Evolutionary conservation across 2,113 vertebrate species (phyloP).

Genomic region (Chitala chitala): DNA sequence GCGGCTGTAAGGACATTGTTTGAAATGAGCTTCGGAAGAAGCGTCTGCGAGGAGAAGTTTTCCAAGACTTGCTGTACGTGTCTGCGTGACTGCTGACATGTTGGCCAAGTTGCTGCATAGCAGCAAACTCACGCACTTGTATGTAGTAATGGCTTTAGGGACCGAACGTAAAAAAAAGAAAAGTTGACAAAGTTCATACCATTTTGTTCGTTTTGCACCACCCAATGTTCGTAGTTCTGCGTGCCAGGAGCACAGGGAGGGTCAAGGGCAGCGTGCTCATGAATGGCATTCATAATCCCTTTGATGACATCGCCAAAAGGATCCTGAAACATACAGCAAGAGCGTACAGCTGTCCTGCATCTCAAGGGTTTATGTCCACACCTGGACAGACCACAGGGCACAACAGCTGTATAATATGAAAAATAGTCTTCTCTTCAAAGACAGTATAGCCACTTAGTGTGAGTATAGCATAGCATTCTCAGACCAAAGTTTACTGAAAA

Average conservation of each 20-base stretch:
- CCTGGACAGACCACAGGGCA: background rate
- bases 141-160: no score
- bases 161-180: no score
- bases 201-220: conserved; percentile 72
- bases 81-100: no score
- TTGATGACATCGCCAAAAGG: conserved; percentile 82
- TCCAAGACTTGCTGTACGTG: background rate
- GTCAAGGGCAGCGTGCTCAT: conserved; percentile 65
- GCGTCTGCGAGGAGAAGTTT: background rate
- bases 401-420: no score
- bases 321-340: conserved; percentile 67
- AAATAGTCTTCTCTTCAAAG: no score
- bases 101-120: no score
- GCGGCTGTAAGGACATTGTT: conserved; percentile 63
- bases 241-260: conserved; percentile 76
- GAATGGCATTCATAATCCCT: conserved; percentile 81
- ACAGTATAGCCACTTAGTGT: no score
- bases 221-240: conserved; percentile 90
- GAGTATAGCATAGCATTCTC: no score
- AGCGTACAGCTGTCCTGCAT: background rate
- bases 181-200: no score
- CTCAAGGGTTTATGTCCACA: background rate
- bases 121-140: no score
- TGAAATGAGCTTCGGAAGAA: conserved; percentile 4
- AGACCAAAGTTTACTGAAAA: no score